Conservation (phyloP, 92 coral and sea anemone genomes). For the Ricordea florida region DNA sequence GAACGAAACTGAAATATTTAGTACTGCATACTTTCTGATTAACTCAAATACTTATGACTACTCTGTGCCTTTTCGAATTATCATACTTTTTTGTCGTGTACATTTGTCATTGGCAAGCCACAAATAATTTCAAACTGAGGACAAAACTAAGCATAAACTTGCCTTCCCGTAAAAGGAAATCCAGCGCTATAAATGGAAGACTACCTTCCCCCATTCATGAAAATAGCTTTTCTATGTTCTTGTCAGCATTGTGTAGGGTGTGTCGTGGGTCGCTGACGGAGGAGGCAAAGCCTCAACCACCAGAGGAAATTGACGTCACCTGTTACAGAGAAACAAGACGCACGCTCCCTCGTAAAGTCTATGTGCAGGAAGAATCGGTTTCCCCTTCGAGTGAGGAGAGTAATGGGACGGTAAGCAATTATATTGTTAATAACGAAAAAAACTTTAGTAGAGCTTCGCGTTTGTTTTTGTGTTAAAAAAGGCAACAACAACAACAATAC, state of each 20-base stretch:
- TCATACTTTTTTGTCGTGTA: neutral
- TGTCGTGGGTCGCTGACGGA: conserved; percentile 6
- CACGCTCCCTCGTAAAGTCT: conserved; percentile 18
- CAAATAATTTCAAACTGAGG: neutral
- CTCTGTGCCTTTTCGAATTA: neutral
- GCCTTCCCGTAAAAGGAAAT: neutral
- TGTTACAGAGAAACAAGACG: conserved; percentile 2
- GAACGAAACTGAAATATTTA: neutral
- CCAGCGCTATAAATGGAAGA: neutral
- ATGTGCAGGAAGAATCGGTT: conserved; percentile 9
- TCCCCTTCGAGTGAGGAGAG: conserved; percentile 5
- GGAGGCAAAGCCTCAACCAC: conserved; percentile 3
- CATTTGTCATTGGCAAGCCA: conserved; percentile 8
- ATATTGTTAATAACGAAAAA: neutral
- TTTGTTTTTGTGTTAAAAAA: neutral
- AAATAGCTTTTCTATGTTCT: neutral
- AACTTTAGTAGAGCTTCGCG: neutral
- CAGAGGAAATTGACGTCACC: neutral
- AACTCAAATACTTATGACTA: neutral
- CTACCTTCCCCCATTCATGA: neutral
- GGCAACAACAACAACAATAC: too few species aligned
- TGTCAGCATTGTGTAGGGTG: conserved; percentile 1
- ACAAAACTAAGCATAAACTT: neutral
- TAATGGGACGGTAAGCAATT: conserved; percentile 6
- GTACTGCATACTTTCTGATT: neutral